Conservation (phyloP, 2,797 vertebrate genomes). For the Galaxias olidus region DNA sequence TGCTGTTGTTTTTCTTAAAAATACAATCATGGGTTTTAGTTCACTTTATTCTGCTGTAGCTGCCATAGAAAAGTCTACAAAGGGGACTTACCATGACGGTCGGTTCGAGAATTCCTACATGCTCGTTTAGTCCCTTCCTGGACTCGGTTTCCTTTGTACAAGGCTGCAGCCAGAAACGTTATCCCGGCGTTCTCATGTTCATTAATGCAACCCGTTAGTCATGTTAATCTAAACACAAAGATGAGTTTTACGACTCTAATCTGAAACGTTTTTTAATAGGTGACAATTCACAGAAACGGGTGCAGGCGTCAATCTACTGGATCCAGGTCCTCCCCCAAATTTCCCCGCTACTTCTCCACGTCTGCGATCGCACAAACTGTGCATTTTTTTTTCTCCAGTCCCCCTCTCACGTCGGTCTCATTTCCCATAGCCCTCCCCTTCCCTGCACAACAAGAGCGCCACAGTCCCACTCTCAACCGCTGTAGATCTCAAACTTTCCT, state of each 20-base stretch:
- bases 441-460: constrained; percentile 60
- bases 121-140: constrained; percentile 55
- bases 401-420: constrained; percentile 29
- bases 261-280: neutral
- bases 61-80: neutral
- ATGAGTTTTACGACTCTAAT: no score
- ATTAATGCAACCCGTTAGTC: neutral
- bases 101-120: constrained; percentile 70
- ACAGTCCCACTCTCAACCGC: constrained; percentile 59
- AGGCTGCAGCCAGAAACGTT: constrained; percentile 32
- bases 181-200: neutral
- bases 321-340: constrained; percentile 1
- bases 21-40: no score
- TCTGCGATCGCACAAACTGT: constrained; percentile 56
- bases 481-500: constrained; percentile 71
- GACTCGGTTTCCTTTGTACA: constrained; percentile 48
- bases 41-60: no score
- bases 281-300: neutral
- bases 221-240: neutral
- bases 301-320: neutral
- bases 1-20: no score
- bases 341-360: constrained; percentile 49
- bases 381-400: constrained; percentile 23
- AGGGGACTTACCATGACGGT: constrained; percentile 73
- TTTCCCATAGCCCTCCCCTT: constrained; percentile 32